phyloP scores from a whole-genome alignment of 1,140 invertebrate species.

The Octopus sinensis region DNA sequence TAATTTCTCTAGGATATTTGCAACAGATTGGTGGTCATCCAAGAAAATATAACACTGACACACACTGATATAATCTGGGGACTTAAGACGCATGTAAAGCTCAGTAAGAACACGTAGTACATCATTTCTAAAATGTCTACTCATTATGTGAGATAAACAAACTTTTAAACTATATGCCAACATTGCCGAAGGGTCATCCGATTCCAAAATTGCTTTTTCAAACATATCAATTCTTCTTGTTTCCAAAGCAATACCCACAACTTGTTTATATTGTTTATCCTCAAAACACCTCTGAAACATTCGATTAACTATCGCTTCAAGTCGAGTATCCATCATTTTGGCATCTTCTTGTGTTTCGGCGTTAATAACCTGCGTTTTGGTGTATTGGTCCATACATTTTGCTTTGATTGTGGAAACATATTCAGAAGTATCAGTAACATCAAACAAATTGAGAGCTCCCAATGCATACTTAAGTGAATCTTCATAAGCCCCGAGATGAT shows the following conservation, averaged over 20 bases:
- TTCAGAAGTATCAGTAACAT: slow-evolving; percentile 87
- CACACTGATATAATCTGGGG: slow-evolving; percentile 94
- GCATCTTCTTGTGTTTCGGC: slow-evolving; percentile 64
- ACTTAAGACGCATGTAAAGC: slow-evolving; percentile 79
- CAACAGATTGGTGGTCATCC: slow-evolving; percentile 87
- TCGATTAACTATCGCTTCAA: slow-evolving; percentile 91
- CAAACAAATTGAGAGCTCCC: slow-evolving; percentile 87
- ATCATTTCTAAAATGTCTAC: slow-evolving; percentile 84
- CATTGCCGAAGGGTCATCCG: slow-evolving; percentile 87
- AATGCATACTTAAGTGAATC: slow-evolving; percentile 92
- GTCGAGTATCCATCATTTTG: slow-evolving; percentile 73
- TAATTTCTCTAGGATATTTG: slow-evolving; percentile 84
- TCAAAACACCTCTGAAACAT: slow-evolving; percentile 96
- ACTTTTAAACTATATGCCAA: slow-evolving; percentile 92
- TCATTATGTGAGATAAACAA: slow-evolving; percentile 91
- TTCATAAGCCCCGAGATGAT: slow-evolving; percentile 93
- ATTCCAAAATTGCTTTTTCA: slow-evolving; percentile 81
- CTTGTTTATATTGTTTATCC: slow-evolving; percentile 87
- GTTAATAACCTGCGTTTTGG: slow-evolving; percentile 73
- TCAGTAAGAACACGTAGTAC: slow-evolving; percentile 85
- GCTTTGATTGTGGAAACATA: slow-evolving; percentile 95
- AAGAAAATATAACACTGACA: slow-evolving; percentile 89
- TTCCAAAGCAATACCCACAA: slow-evolving; percentile 87
- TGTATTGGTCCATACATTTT: slow-evolving; percentile 94
- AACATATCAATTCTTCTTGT: slow-evolving; percentile 95